Conservation (phyloP, 2,888 invertebrate species). For the Imbricaverruca yamaguchii region DNA sequence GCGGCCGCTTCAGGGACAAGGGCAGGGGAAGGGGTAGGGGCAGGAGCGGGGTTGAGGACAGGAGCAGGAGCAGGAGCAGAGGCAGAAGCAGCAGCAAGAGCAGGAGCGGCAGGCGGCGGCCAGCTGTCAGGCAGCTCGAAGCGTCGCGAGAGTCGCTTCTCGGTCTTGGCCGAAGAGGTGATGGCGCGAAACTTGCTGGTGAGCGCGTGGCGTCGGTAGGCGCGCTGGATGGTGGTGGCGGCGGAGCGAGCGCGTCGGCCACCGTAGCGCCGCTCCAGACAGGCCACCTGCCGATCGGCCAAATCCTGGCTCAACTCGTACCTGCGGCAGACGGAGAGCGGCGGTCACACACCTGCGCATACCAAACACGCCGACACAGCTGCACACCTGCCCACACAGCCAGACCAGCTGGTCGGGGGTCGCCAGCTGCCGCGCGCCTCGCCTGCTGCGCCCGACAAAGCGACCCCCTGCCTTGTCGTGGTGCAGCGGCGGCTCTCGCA, state of each 20-base stretch:
- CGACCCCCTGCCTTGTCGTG: too few species aligned
- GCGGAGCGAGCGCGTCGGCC: constrained; percentile 85
- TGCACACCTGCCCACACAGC: too few species aligned
- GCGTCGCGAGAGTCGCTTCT: constrained; percentile 71
- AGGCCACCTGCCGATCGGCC: constrained; percentile 89
- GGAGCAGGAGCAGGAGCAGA: not conserved
- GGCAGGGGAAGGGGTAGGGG: not conserved
- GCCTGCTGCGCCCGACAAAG: too few species aligned
- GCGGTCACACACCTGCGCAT: not conserved
- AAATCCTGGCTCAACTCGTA: constrained; percentile 93
- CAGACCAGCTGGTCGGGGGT: too few species aligned
- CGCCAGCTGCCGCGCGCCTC: too few species aligned
- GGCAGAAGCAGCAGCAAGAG: not conserved
- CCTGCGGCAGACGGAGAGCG: not conserved
- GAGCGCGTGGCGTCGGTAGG: constrained; percentile 78
- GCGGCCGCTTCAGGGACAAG: not conserved
- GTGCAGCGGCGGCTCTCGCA: too few species aligned
- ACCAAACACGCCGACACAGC: too few species aligned
- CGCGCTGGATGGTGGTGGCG: constrained; percentile 90
- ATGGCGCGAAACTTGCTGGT: constrained; percentile 91
- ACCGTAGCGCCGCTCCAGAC: constrained; percentile 93
- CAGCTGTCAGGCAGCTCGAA: constrained; percentile 37
- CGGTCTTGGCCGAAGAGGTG: constrained; percentile 88
- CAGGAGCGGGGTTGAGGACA: not conserved
- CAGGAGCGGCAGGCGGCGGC: not conserved